A percentile compares a stretch with the other conserved stretches of the same genome.
Conservation (phyloP, 2,113 vertebrate genomes). For the Reinhardtius hippoglossoides region DNA sequence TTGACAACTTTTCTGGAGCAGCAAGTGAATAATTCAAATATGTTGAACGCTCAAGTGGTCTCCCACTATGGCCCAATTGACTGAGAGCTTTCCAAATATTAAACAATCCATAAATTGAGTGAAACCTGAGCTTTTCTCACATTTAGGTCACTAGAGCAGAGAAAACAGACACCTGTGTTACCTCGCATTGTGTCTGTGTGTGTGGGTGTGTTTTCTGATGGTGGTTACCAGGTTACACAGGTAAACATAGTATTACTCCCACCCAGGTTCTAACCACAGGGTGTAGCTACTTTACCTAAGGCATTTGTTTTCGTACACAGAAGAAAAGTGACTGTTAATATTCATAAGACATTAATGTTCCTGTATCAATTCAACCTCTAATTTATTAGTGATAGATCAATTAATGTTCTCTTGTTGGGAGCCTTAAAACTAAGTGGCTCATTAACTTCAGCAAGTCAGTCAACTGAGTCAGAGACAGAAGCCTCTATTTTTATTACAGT, state of each 20-base stretch:
- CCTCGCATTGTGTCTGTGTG: background rate
- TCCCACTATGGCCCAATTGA: slow-evolving; percentile 28
- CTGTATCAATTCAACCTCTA: background rate
- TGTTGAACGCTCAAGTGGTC: slow-evolving; percentile 52
- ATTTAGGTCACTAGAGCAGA: slow-evolving; percentile 51
- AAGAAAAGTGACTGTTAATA: background rate
- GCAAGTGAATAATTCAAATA: slow-evolving; percentile 72
- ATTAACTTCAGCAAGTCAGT: background rate
- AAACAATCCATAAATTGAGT: slow-evolving; percentile 50
- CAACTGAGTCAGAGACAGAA: background rate
- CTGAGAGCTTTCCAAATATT: slow-evolving; percentile 42
- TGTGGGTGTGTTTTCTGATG: slow-evolving; percentile 42
- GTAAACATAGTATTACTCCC: slow-evolving; percentile 48
- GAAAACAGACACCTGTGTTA: slow-evolving; percentile 71
- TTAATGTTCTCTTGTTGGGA: background rate
- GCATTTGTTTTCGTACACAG: background rate
- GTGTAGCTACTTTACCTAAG: background rate
- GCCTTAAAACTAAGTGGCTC: background rate
- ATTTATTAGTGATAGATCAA: background rate
- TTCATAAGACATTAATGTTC: background rate
- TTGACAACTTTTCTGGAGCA: slow-evolving; percentile 78
- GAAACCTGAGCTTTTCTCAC: slow-evolving; percentile 61
- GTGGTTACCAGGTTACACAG: slow-evolving; percentile 62
- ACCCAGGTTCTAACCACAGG: slow-evolving; percentile 2
- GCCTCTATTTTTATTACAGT: too few relatives aligned